Conservation (phyloP, 2,888 invertebrate genomes). For the Amblyjoppa fuscipennis region DNA sequence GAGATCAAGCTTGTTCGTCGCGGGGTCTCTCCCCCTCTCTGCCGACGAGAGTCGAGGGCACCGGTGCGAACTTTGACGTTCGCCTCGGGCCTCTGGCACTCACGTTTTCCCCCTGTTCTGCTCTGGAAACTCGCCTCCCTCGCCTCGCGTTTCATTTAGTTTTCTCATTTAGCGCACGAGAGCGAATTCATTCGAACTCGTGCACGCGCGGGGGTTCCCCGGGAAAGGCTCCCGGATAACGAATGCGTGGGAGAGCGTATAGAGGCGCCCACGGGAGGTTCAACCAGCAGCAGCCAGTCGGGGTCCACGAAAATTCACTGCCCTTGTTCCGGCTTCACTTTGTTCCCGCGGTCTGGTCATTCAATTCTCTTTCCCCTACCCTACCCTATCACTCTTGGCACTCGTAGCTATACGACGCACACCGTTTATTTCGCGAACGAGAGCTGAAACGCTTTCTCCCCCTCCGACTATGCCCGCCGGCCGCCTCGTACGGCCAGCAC, state of each 20-base stretch:
- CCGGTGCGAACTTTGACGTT: conserved; percentile 60
- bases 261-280: not conserved
- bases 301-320: conserved; percentile 55
- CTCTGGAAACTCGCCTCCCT: not conserved
- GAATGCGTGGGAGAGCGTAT: conserved; percentile 10
- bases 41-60: conserved; percentile 30
- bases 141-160: conserved; percentile 54
- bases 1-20: conserved; percentile 42
- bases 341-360: conserved; percentile 53
- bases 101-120: not conserved
- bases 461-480: not conserved
- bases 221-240: conserved; percentile 29
- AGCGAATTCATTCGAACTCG: conserved; percentile 58
- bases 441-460: conserved; percentile 24
- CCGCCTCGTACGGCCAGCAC: not conserved
- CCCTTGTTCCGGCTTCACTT: conserved; percentile 49
- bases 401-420: conserved; percentile 9
- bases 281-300: conserved; percentile 1
- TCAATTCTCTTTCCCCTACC: conserved; percentile 49
- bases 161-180: conserved; percentile 57
- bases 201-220: conserved; percentile 4
- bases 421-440: conserved; percentile 40
- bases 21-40: conserved; percentile 6
- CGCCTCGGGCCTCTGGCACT: conserved; percentile 16
- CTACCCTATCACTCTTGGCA: not conserved